A percentile compares a stretch with the other conserved stretches of the same genome.
phyloP scores from a whole-genome alignment of 2,888 invertebrate species.

The Troglohyphantes excavatus region DNA sequence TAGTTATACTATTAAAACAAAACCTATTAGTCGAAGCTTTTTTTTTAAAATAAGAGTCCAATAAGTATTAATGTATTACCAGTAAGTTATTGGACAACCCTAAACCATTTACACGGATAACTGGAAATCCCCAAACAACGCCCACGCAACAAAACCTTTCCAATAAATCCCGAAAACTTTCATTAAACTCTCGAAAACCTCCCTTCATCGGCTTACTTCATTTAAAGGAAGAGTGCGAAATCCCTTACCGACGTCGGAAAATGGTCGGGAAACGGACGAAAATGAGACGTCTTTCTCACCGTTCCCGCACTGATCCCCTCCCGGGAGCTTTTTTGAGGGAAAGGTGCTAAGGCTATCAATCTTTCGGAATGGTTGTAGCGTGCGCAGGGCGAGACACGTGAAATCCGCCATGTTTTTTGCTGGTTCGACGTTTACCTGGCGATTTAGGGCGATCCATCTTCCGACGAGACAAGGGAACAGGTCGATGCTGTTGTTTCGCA shows the following conservation, averaged over 20 bases:
- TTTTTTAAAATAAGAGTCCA: no score
- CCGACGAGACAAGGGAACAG: slow-evolving; percentile 33
- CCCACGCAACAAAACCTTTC: not conserved
- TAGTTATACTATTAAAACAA: no score
- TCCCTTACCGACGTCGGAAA: slow-evolving; percentile 1
- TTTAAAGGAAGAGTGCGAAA: not conserved
- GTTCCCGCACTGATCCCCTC: slow-evolving; percentile 30
- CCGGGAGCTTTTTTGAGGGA: slow-evolving; percentile 48
- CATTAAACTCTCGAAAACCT: slow-evolving; percentile 16
- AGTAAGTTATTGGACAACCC: no score
- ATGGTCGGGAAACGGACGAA: slow-evolving; percentile 3
- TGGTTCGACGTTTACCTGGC: slow-evolving; percentile 68
- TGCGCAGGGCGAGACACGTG: slow-evolving; percentile 26
- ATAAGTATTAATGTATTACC: no score
- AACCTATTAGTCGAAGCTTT: no score
- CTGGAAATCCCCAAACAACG: not conserved
- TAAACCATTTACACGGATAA: no score
- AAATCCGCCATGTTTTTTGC: slow-evolving; percentile 68
- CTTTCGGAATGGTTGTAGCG: slow-evolving; percentile 13
- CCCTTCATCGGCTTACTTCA: not conserved
- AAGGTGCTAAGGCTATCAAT: slow-evolving; percentile 47
- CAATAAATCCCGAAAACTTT: not conserved
- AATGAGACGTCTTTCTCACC: slow-evolving; percentile 49
- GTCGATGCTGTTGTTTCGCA: slow-evolving; percentile 29
- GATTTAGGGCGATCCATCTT: slow-evolving; percentile 64